Conservation (phyloP, 2,888 invertebrate genomes). For the Zeuzera pyrina region DNA sequence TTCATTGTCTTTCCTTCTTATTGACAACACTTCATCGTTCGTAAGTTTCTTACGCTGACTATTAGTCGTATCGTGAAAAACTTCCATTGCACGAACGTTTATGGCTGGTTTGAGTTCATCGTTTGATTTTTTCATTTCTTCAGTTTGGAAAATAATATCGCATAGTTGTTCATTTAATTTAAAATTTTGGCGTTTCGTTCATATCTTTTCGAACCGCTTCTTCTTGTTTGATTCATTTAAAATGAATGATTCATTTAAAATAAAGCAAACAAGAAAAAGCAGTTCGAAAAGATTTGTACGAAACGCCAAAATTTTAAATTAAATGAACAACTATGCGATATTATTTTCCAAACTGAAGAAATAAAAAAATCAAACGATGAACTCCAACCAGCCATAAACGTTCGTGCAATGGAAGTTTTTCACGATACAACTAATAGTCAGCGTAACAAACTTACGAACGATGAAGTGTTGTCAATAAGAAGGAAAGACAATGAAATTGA, state of each 20-base stretch:
- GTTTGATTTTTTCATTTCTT: constrained; percentile 13
- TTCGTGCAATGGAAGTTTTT: constrained; percentile 33
- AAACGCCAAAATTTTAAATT: constrained; percentile 17
- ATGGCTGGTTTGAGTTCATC: constrained; percentile 23
- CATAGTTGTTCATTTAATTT: constrained; percentile 21
- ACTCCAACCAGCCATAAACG: constrained; percentile 20
- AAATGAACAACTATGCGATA: constrained; percentile 28
- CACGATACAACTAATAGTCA: constrained; percentile 15
- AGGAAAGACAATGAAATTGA: constrained; percentile 11
- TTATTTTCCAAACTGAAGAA: constrained; percentile 29
- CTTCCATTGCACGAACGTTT: constrained; percentile 32
- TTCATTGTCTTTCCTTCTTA: constrained; percentile 12
- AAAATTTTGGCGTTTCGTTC: constrained; percentile 15
- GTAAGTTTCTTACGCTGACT: constrained; percentile 17
- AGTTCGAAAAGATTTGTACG: constrained; percentile 10
- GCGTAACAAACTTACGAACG: constrained; percentile 15
- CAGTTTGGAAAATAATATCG: constrained; percentile 33
- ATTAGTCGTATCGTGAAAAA: constrained; percentile 13
- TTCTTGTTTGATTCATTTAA: constrained; percentile 20
- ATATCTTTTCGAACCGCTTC: constrained; percentile 12
- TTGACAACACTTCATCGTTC: too few relatives aligned
- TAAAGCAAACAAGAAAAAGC: constrained; percentile 18
- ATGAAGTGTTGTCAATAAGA: too few relatives aligned
- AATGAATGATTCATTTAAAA: too few relatives aligned
- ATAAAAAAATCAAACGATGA: constrained; percentile 15